Evolutionary conservation across 2,113 vertebrate genomes (phyloP).

Genomic region (Microcebus lehilahytsara): DNA sequence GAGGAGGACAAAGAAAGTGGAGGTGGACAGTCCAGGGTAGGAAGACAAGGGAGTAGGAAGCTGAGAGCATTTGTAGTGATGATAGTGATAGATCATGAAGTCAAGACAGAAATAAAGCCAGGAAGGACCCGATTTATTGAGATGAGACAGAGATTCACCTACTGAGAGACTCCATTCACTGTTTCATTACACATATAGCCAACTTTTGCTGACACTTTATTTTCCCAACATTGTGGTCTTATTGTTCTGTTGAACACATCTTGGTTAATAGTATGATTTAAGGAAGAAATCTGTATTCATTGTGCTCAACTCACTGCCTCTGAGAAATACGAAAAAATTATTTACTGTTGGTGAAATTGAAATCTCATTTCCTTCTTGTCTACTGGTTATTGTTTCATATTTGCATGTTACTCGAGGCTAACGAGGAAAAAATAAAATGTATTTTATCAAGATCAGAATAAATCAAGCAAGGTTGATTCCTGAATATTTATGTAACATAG

Average conservation of each 20-base stretch:
- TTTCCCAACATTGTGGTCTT: background rate
- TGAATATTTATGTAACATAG: slow-evolving; percentile 50
- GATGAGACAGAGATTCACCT: background rate
- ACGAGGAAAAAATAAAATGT: background rate
- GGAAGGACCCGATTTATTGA: background rate
- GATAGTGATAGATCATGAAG: background rate
- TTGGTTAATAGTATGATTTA: slow-evolving; percentile 8
- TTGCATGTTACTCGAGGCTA: slow-evolving; percentile 20
- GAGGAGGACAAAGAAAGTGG: background rate
- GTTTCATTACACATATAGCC: background rate
- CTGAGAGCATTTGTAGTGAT: background rate
- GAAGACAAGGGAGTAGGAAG: background rate
- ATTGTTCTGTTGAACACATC: background rate
- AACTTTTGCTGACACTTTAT: slow-evolving; percentile 3
- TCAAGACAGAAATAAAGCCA: background rate
- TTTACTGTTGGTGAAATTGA: background rate
- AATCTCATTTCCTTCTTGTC: slow-evolving; percentile 5
- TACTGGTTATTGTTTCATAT: background rate
- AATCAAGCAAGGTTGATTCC: background rate
- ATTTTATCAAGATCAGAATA: slow-evolving; percentile 40
- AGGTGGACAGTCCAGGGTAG: too few relatives aligned
- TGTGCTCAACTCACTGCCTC: background rate
- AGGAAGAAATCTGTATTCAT: background rate
- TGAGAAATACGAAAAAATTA: background rate
- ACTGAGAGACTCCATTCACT: background rate